phyloP scores from a whole-genome alignment of 2,888 invertebrate genomes.

The Atherix ibis region DNA sequence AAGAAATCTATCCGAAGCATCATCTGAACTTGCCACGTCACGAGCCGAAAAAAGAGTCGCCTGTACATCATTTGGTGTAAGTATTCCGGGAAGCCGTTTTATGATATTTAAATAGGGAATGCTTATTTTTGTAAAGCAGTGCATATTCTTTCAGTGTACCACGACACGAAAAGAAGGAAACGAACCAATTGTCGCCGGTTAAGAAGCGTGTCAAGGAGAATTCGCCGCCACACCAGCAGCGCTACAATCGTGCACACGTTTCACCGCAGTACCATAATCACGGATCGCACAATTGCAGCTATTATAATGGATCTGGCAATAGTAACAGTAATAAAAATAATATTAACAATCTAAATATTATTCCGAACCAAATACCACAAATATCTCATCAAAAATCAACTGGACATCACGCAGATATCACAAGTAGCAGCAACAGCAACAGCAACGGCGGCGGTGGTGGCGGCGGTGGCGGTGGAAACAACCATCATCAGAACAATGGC shows the following conservation, averaged over 20 bases:
- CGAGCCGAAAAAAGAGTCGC: conserved; percentile 42
- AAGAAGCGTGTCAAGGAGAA: conserved; percentile 95
- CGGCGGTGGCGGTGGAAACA: background rate
- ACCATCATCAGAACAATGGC: background rate
- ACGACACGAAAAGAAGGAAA: conserved; percentile 60
- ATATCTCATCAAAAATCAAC: conserved; percentile 8
- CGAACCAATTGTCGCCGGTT: conserved; percentile 84
- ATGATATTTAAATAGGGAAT: too few relatives aligned
- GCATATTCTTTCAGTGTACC: conserved; percentile 28
- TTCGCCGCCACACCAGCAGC: conserved; percentile 59
- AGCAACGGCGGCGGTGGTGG: too few relatives aligned
- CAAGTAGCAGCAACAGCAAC: conserved; percentile 16
- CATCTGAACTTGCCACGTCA: conserved; percentile 43
- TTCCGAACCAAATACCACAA: conserved; percentile 8
- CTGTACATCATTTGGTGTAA: conserved; percentile 34
- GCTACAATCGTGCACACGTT: conserved; percentile 30
- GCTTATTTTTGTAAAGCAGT: conserved; percentile 6
- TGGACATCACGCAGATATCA: conserved; percentile 9
- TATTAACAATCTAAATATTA: conserved; percentile 6
- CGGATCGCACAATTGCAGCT: conserved; percentile 27
- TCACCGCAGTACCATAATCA: conserved; percentile 32
- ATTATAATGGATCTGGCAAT: conserved; percentile 11
- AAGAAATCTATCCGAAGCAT: conserved; percentile 38
- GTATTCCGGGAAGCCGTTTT: conserved; percentile 11
- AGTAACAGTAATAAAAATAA: conserved; percentile 18